A percentile compares a stretch with the other conserved stretches of the same genome.
phyloP scores from a whole-genome alignment of 2,888 invertebrate species.

The Spicauda simplicius region DNA sequence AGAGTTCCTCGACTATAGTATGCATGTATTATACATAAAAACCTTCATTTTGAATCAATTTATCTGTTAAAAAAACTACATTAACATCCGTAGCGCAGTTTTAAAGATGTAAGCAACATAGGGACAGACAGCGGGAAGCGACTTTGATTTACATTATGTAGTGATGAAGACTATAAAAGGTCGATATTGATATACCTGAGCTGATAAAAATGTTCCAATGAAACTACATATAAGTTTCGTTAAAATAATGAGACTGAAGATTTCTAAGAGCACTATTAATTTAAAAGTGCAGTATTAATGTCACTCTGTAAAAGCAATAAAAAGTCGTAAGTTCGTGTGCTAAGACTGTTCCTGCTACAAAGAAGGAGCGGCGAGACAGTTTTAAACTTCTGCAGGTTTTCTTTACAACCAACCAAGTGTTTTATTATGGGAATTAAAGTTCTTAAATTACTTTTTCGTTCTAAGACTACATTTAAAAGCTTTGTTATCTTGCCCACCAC shows the following conservation, averaged over 20 bases:
- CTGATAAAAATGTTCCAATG: too few species aligned
- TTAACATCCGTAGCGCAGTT: too few species aligned
- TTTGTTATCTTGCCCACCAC: too few species aligned
- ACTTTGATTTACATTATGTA: too few species aligned
- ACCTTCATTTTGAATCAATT: too few species aligned
- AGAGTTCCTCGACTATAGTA: too few species aligned
- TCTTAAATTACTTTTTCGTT: not conserved
- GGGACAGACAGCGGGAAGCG: too few species aligned
- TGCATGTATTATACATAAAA: too few species aligned
- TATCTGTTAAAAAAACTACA: too few species aligned
- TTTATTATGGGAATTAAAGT: slow-evolving; percentile 4
- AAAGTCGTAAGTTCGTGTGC: not conserved
- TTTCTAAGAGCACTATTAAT: slow-evolving; percentile 1
- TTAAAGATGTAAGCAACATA: too few species aligned
- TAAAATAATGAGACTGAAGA: not conserved
- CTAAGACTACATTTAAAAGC: not conserved
- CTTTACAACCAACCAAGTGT: not conserved
- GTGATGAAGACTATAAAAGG: too few species aligned
- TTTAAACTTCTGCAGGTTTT: not conserved
- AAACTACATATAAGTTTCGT: not conserved
- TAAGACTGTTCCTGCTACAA: not conserved
- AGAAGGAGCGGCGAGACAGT: not conserved
- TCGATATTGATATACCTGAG: too few species aligned
- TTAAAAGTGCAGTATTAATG: not conserved
- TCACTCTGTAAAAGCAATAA: not conserved